phyloP scores from a whole-genome alignment of 2,113 vertebrate genomes.

The Procapra przewalskii region DNA sequence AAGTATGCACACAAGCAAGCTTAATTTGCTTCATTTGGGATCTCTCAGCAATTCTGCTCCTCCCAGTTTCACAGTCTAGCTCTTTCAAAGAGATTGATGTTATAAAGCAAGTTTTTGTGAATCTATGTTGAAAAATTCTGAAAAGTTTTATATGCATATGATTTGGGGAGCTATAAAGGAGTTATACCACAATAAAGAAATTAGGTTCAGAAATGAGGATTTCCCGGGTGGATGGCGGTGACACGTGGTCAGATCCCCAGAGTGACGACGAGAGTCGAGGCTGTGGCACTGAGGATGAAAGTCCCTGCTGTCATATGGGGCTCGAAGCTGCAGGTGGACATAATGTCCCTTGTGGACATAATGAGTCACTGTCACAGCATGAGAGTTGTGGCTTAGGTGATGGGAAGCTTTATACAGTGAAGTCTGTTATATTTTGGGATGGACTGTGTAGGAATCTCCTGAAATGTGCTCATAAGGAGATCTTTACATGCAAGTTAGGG shows the following conservation, averaged over 20 bases:
- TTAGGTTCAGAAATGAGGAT: not conserved
- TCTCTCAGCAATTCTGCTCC: not conserved
- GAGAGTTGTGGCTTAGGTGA: not conserved
- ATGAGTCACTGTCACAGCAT: not conserved
- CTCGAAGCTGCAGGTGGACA: not conserved
- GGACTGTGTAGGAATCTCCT: not conserved
- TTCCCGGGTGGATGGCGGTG: not conserved
- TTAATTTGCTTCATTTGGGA: not conserved
- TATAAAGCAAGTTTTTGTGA: constrained; percentile 2
- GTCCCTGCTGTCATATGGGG: not conserved
- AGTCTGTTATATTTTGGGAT: not conserved
- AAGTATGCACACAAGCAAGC: not conserved
- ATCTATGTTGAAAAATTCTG: not conserved
- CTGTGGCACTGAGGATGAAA: not conserved
- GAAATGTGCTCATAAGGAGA: not conserved
- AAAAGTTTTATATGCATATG: not conserved
- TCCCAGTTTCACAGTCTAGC: not conserved
- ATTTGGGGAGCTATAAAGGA: not conserved
- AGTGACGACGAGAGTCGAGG: not conserved
- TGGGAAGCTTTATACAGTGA: not conserved
- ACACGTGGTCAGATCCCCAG: not conserved
- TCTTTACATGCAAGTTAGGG: not conserved
- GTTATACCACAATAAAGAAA: not conserved
- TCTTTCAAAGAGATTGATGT: not conserved
- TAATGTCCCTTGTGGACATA: not conserved